phyloP scores from a whole-genome alignment of 2,888 invertebrate species.

The Lithosia quadra region DNA sequence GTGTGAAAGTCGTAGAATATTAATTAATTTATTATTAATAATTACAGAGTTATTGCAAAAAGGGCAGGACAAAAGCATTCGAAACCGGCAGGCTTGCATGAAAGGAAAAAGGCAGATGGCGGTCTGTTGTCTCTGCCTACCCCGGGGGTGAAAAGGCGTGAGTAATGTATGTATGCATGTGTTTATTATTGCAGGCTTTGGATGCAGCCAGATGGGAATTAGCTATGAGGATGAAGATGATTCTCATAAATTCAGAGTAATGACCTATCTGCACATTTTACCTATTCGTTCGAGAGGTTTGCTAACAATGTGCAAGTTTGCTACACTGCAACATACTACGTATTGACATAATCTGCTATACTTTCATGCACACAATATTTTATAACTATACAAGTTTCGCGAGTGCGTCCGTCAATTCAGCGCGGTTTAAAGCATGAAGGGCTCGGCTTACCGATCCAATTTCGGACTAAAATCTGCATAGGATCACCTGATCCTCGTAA shows the following conservation, averaged over 20 bases:
- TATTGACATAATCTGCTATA: conserved; percentile 49
- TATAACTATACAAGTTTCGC: conserved; percentile 24
- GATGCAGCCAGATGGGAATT: not conserved
- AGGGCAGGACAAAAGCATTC: too few relatives aligned
- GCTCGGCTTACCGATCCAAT: not conserved
- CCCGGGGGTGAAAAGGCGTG: too few relatives aligned
- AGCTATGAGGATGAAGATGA: not conserved
- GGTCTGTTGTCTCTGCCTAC: too few relatives aligned
- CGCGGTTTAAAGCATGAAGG: not conserved
- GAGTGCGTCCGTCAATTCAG: conserved; percentile 16
- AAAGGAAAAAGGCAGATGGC: too few relatives aligned
- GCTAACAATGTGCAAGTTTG: conserved; percentile 46
- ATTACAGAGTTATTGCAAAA: too few relatives aligned
- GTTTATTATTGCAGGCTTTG: too few relatives aligned
- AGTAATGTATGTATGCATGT: too few relatives aligned
- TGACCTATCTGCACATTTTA: conserved; percentile 23
- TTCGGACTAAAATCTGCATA: not conserved
- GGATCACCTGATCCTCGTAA: not conserved
- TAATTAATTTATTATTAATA: too few relatives aligned
- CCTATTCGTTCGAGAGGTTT: conserved; percentile 32
- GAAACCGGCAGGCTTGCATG: too few relatives aligned
- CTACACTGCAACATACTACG: conserved; percentile 35
- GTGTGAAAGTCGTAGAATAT: too few relatives aligned
- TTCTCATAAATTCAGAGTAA: not conserved
- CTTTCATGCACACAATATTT: conserved; percentile 27